A percentile compares a stretch with the other conserved stretches of the same genome.
These are phyloP conservation scores for Cryptotis parvus DNA, from an alignment of 2,113 vertebrate genomes.

Conservation along the genomic window DNA sequence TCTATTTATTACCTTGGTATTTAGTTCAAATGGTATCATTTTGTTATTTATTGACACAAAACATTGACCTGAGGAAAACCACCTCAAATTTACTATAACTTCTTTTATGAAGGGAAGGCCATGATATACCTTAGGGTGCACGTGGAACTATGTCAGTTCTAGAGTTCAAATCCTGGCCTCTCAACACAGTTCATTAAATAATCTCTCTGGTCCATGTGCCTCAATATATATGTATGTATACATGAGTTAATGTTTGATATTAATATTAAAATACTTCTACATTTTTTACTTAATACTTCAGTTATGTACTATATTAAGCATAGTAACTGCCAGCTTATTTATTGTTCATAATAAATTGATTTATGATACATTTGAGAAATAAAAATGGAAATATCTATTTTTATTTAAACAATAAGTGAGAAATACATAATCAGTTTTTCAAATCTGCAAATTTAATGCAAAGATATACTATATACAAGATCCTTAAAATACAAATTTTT, in stretches of 20 bases:
- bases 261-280: neutral
- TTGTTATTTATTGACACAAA: neutral
- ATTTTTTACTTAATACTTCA: neutral
- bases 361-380: neutral
- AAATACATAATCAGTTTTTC: neutral
- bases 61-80: neutral
- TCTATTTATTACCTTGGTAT: neutral
- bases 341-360: neutral
- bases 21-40: neutral
- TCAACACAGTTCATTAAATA: too few relatives aligned
- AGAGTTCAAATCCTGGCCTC: too few relatives aligned
- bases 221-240: too few relatives aligned
- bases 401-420: neutral
- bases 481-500: too few relatives aligned
- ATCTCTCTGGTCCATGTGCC: neutral
- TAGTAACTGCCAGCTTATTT: neutral
- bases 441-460: neutral
- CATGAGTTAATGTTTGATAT: too few relatives aligned
- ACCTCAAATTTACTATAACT: neutral
- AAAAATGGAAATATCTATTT: too few relatives aligned
- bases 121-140: too few relatives aligned
- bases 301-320: neutral
- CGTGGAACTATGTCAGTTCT: too few relatives aligned
- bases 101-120: neutral
- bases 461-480: too few relatives aligned